Conservation (phyloP, 2,888 invertebrate species). For the Tinea trinotella region DNA sequence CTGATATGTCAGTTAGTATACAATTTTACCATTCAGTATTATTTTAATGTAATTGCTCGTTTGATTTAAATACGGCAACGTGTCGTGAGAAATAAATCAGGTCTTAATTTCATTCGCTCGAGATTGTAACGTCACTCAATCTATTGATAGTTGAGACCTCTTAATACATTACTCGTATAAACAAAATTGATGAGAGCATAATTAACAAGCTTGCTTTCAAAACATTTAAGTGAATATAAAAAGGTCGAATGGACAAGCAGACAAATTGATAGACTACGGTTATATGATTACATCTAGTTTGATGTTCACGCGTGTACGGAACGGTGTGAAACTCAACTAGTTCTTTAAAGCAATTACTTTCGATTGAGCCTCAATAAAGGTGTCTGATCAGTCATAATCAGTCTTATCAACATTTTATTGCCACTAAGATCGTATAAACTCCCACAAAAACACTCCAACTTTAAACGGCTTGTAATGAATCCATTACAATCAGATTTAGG, state of each 20-base stretch:
- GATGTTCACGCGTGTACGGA: constrained; percentile 43
- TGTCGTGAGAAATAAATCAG: constrained; percentile 17
- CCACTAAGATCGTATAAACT: background rate
- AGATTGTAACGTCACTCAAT: constrained; percentile 20
- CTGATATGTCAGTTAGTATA: no score
- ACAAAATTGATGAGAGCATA: constrained; percentile 51
- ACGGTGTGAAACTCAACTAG: constrained; percentile 27
- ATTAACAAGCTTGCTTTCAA: constrained; percentile 62
- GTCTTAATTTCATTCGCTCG: constrained; percentile 13
- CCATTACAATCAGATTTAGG: constrained; percentile 6
- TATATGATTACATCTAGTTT: constrained; percentile 54
- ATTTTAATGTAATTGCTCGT: no score
- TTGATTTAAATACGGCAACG: no score
- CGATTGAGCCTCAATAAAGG: constrained; percentile 31
- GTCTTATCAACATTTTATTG: constrained; percentile 33
- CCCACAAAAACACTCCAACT: background rate
- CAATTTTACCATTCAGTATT: no score
- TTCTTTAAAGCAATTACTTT: constrained; percentile 40
- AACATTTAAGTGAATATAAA: constrained; percentile 47
- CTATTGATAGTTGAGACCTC: constrained; percentile 20
- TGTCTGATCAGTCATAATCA: constrained; percentile 38
- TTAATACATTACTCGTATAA: constrained; percentile 46
- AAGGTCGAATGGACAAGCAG: constrained; percentile 35
- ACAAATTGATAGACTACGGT: constrained; percentile 46
- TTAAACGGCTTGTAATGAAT: background rate